These are phyloP conservation scores for Gymnopithys bicolor DNA, from an alignment of 2,797 vertebrate species.

Conservation along the genomic window DNA sequence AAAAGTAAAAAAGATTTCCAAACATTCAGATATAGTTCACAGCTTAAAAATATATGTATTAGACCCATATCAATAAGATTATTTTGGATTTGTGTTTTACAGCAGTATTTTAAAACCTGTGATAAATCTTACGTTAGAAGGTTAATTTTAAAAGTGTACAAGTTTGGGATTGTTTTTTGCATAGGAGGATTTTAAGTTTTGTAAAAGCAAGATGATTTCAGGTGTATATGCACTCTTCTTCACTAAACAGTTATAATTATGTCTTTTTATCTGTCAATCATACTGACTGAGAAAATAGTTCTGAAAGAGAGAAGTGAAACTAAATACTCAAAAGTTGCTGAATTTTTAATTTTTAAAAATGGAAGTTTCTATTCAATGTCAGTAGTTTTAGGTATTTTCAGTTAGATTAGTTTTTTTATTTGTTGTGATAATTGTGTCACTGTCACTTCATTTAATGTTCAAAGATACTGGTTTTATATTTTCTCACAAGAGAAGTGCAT, in stretches of 20 bases:
- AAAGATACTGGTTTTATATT: background rate
- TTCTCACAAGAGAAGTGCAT: background rate
- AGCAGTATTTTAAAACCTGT: background rate
- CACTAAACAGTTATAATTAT: background rate
- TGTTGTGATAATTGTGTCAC: background rate
- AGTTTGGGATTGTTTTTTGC: background rate
- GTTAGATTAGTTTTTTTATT: background rate
- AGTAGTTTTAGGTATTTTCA: background rate
- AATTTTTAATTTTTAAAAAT: background rate
- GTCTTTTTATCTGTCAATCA: background rate
- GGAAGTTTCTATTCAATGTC: background rate
- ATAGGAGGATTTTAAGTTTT: background rate
- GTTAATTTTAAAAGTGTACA: background rate
- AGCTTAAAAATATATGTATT: background rate
- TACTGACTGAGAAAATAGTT: background rate
- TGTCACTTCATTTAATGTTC: background rate
- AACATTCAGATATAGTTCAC: background rate
- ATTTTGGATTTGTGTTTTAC: background rate
- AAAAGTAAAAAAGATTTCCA: background rate
- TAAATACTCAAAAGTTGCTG: background rate
- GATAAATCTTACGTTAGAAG: background rate
- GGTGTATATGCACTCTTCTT: background rate
- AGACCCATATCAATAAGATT: background rate
- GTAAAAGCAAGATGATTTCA: background rate
- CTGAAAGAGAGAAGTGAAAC: background rate